Conservation (phyloP, 2,888 invertebrate genomes). For the Drosophila kuntzei region DNA sequence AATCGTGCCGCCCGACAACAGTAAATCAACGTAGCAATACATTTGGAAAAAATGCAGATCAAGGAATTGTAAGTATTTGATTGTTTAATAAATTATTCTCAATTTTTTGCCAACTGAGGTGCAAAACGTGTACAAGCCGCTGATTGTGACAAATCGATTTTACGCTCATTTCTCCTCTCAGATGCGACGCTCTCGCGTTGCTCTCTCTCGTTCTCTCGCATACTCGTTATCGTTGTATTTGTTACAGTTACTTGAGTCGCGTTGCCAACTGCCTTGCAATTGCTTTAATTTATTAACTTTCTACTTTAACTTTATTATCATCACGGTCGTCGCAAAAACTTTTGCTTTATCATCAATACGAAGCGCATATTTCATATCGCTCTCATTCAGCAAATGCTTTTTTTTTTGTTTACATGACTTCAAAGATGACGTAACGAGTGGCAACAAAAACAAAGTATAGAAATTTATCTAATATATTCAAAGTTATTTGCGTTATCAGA, state of each 20-base stretch:
- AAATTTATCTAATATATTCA: slow-evolving; percentile 20
- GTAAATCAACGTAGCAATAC: slow-evolving; percentile 50
- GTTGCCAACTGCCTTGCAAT: slow-evolving; percentile 51
- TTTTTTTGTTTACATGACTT: slow-evolving; percentile 46
- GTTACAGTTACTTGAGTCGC: slow-evolving; percentile 41
- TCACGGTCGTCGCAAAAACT: slow-evolving; percentile 10
- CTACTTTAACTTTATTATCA: slow-evolving; percentile 19
- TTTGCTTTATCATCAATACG: slow-evolving; percentile 11
- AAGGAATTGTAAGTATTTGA: slow-evolving; percentile 81
- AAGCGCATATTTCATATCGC: slow-evolving; percentile 1
- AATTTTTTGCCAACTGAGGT: slow-evolving; percentile 29
- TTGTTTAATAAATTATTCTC: slow-evolving; percentile 9
- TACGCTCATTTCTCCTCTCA: slow-evolving; percentile 50
- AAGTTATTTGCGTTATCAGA: slow-evolving; percentile 17
- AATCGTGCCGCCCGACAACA: slow-evolving; percentile 29
- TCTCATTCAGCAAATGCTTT: not conserved
- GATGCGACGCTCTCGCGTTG: slow-evolving; percentile 34
- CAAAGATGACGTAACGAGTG: slow-evolving; percentile 63
- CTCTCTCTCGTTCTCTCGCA: slow-evolving; percentile 22
- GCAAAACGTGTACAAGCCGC: slow-evolving; percentile 52
- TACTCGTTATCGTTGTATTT: slow-evolving; percentile 22
- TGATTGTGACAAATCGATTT: slow-evolving; percentile 76
- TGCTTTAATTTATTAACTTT: slow-evolving; percentile 43
- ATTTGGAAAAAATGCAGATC: slow-evolving; percentile 80
- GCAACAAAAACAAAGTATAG: slow-evolving; percentile 19